phyloP scores from a whole-genome alignment of 2,797 vertebrate species.

The Pipistrellus pipistrellus region DNA sequence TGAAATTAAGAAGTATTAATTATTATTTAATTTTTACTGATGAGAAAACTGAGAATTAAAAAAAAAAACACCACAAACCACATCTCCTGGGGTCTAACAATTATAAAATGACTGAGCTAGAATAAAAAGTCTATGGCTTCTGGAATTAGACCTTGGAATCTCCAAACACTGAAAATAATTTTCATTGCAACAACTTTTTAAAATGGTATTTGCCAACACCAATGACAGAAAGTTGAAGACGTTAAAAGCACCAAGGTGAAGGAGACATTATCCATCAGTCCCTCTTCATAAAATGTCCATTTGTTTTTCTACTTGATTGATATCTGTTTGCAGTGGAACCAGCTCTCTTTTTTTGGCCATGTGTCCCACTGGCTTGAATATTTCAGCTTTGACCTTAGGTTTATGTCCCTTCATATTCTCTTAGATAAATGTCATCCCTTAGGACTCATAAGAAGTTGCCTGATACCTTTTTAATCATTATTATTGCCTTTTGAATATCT shows the following conservation, averaged over 20 bases:
- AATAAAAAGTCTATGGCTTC: neutral
- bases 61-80: too few relatives aligned
- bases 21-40: slow-evolving; percentile 1
- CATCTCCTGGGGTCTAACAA: neutral
- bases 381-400: slow-evolving; percentile 28
- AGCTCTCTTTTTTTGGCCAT: neutral
- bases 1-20: neutral
- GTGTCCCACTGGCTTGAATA: neutral
- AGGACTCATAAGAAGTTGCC: neutral
- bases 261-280: neutral
- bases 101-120: neutral
- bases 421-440: neutral
- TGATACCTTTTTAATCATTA: slow-evolving; percentile 51
- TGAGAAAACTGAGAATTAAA: slow-evolving; percentile 9
- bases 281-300: neutral
- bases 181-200: neutral
- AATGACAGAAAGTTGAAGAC: neutral
- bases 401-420: slow-evolving; percentile 26
- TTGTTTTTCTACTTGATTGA: neutral
- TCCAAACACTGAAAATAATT: neutral
- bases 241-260: neutral
- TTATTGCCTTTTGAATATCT: slow-evolving; percentile 36
- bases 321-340: slow-evolving; percentile 5
- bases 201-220: neutral
- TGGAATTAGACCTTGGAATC: neutral